Percentiles rank a stretch among this genome's conserved stretches.
These are phyloP conservation scores for Odontomyia ornata DNA, from an alignment of 2,888 invertebrate genomes.

Conservation along the genomic window DNA sequence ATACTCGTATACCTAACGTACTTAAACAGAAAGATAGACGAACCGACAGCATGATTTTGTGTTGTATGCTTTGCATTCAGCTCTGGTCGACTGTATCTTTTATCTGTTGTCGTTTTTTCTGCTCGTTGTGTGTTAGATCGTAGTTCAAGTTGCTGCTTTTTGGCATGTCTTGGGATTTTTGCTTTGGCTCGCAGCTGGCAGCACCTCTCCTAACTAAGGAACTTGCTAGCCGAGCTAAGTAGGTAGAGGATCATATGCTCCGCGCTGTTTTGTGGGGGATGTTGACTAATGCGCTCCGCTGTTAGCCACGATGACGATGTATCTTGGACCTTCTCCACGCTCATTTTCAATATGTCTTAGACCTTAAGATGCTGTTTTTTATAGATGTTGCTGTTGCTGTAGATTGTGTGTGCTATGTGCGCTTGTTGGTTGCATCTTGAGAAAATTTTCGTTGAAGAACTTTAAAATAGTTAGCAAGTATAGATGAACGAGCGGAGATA, in stretches of 20 bases:
- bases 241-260: conserved; percentile 4
- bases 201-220: conserved; percentile 21
- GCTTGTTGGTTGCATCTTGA: conserved; percentile 1
- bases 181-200: conserved; percentile 33
- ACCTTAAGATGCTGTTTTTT: neutral
- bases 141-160: neutral
- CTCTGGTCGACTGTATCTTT: conserved; percentile 4
- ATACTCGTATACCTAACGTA: too few relatives aligned
- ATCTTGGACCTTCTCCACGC: conserved; percentile 18
- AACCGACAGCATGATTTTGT: neutral
- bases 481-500: too few relatives aligned
- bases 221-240: neutral
- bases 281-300: conserved; percentile 30
- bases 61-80: conserved; percentile 22
- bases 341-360: conserved; percentile 1
- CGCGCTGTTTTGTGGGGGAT: conserved; percentile 25
- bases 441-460: neutral
- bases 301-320: neutral
- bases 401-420: neutral
- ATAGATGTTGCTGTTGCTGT: neutral
- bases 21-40: neutral
- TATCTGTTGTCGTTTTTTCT: neutral
- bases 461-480: neutral
- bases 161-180: neutral
- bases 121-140: too few relatives aligned